Conservation (phyloP, 2,888 invertebrate genomes). For the Drosophila rubida region DNA sequence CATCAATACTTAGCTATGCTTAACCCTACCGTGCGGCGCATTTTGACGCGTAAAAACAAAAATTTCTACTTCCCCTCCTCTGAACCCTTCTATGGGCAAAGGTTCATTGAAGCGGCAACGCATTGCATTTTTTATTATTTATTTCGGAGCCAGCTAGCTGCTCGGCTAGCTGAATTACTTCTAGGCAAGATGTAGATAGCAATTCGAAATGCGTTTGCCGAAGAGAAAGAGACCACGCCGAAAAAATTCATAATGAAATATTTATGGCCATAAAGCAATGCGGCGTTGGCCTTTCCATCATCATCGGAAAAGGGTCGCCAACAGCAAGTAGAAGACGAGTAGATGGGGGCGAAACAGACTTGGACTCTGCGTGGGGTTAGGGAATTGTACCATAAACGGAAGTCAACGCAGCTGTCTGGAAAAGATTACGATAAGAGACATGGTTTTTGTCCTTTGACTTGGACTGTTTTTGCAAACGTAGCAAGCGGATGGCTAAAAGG, state of each 20-base stretch:
- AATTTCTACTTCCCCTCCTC: conserved; percentile 26
- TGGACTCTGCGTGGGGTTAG: conserved; percentile 2
- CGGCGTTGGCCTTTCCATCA: conserved; percentile 64
- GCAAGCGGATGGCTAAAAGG: conserved; percentile 1
- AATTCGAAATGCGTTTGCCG: conserved; percentile 61
- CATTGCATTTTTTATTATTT: conserved; percentile 81
- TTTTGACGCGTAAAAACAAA: conserved; percentile 76
- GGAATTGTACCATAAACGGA: conserved; percentile 61
- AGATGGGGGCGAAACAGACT: not conserved
- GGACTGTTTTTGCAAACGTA: not conserved
- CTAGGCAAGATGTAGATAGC: conserved; percentile 59
- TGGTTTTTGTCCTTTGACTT: conserved; percentile 42
- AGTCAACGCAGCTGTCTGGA: conserved; percentile 77
- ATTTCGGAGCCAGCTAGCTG: conserved; percentile 54
- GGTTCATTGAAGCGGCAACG: conserved; percentile 73
- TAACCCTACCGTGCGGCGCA: conserved; percentile 74
- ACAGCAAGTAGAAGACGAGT: not conserved
- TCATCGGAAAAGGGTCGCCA: conserved; percentile 63
- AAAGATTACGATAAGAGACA: conserved; percentile 77
- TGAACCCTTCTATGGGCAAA: not conserved
- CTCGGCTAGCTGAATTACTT: conserved; percentile 41
- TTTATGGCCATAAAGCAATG: conserved; percentile 80
- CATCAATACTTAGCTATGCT: conserved; percentile 49
- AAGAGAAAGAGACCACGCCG: conserved; percentile 22
- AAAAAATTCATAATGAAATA: conserved; percentile 79